phyloP scores from a whole-genome alignment of 2,797 vertebrate genomes.

The Furcifer pardalis region DNA sequence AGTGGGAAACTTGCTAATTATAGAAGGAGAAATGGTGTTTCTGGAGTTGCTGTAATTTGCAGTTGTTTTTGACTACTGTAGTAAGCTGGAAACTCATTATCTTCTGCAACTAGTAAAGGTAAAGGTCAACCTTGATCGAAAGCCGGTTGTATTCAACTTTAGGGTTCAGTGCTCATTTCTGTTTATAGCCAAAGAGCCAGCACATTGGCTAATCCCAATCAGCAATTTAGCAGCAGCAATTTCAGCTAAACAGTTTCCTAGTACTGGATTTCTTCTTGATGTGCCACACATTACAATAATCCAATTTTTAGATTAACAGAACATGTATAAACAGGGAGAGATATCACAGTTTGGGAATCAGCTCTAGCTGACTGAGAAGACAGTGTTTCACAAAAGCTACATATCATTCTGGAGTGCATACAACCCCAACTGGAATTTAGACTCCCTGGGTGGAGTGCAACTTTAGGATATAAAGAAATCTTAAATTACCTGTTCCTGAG shows the following conservation, averaged over 20 bases:
- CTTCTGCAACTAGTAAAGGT: background rate
- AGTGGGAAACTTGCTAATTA: too few relatives aligned
- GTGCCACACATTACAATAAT: background rate
- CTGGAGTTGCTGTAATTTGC: background rate
- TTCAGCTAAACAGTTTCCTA: background rate
- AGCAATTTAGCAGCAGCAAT: too few relatives aligned
- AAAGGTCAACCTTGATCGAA: background rate
- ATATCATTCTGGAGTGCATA: background rate
- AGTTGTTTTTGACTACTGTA: background rate
- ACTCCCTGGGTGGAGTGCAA: too few relatives aligned
- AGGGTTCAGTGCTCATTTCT: too few relatives aligned
- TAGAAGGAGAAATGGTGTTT: background rate
- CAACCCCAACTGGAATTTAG: background rate
- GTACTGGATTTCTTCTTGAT: background rate
- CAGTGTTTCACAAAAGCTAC: background rate
- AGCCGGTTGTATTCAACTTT: too few relatives aligned
- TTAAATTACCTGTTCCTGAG: too few relatives aligned
- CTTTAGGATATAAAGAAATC: too few relatives aligned
- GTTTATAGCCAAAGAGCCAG: too few relatives aligned
- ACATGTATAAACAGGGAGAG: background rate
- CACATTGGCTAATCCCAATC: too few relatives aligned
- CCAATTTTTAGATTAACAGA: background rate
- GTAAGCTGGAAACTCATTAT: background rate
- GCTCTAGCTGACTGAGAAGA: background rate
- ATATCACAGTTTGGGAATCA: background rate